These are phyloP conservation scores for Prochilodus magdalenae DNA, from an alignment of 2,113 vertebrate species.

Conservation along the genomic window DNA sequence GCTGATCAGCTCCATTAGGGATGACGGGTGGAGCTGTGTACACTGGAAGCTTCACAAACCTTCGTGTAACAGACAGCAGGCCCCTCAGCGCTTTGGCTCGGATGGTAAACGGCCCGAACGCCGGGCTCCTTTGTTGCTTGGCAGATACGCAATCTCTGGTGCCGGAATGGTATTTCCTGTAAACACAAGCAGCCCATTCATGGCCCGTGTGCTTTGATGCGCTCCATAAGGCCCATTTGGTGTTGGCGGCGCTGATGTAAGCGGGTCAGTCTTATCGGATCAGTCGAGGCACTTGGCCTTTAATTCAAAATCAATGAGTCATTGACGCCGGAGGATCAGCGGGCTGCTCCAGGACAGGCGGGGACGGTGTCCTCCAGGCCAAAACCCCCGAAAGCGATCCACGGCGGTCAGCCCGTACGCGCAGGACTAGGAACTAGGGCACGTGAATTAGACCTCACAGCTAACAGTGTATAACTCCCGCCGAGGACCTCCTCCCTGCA, in stretches of 20 bases:
- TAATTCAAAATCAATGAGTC: conserved; percentile 48
- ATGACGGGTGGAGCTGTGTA: too few species aligned
- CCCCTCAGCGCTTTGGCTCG: background rate
- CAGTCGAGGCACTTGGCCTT: conserved; percentile 42
- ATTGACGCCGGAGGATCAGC: conserved; percentile 1
- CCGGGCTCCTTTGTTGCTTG: background rate
- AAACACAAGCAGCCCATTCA: conserved; percentile 71
- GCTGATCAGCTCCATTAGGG: too few species aligned
- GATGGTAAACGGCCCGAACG: background rate
- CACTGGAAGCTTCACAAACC: too few species aligned
- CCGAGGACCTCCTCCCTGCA: too few species aligned
- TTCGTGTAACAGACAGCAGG: background rate
- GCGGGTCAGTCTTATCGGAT: conserved; percentile 54
- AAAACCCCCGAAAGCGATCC: background rate
- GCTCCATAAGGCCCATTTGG: conserved; percentile 55
- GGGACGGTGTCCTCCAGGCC: background rate
- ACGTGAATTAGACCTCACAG: too few species aligned
- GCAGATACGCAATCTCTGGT: conserved; percentile 16
- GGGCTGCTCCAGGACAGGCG: too few species aligned
- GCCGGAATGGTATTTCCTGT: conserved; percentile 72
- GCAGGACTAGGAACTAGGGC: background rate
- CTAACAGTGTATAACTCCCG: too few species aligned
- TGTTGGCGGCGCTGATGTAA: conserved; percentile 53
- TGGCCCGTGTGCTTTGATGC: conserved; percentile 71
- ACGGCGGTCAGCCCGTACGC: too few species aligned